These are phyloP conservation scores for Orchestia grillus DNA, from an alignment of 1,140 invertebrate species.

Conservation along the genomic window DNA sequence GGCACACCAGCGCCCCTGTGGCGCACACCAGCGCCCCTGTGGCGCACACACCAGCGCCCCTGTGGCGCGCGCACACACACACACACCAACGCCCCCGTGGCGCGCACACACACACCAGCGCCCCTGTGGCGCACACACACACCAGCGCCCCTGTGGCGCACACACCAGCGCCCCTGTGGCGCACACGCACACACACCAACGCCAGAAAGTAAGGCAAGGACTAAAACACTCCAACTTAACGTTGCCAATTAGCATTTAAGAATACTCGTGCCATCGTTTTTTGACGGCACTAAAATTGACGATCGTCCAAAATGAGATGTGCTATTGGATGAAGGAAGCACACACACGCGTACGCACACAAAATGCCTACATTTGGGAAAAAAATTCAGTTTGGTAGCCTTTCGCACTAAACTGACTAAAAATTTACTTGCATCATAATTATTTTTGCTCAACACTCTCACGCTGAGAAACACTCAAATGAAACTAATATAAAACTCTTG, in stretches of 20 bases:
- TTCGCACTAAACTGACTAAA: neutral
- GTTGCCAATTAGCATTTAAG: neutral
- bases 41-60: too few relatives aligned
- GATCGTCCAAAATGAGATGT: neutral
- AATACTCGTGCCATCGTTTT: neutral
- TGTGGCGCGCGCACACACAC: too few relatives aligned
- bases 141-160: neutral
- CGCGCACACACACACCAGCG: neutral
- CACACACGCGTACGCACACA: neutral
- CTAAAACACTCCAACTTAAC: too few relatives aligned
- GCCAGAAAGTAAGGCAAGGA: too few relatives aligned
- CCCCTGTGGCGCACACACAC: neutral
- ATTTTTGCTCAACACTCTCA: neutral
- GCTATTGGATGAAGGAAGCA: neutral
- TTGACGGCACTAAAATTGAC: neutral
- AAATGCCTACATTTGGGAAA: neutral
- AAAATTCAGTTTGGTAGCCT: neutral
- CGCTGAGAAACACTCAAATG: neutral
- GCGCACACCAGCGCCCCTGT: neutral
- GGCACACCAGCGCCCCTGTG: neutral
- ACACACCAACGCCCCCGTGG: neutral
- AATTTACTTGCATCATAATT: neutral
- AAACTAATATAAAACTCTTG: neutral
- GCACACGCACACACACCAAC: too few relatives aligned
- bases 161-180: too few relatives aligned